Evolutionary conservation across 2,888 invertebrate genomes (phyloP).

Genomic region (Galerucella pusilla): DNA sequence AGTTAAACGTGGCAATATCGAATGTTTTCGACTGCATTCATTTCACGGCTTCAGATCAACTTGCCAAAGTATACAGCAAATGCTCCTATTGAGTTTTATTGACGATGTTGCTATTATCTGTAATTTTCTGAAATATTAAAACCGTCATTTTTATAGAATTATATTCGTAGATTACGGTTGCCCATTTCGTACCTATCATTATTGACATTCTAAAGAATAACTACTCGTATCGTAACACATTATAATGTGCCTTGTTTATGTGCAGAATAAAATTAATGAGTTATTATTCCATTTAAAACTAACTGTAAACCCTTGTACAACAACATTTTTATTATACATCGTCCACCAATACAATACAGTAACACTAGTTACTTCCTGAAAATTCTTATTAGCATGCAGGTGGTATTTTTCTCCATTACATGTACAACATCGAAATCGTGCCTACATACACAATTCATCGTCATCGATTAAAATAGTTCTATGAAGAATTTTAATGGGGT

Average conservation of each 20-base stretch:
- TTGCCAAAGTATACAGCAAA: too few species aligned
- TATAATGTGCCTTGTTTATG: background rate
- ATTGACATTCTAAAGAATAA: background rate
- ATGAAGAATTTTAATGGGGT: constrained; percentile 13
- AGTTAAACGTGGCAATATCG: too few species aligned
- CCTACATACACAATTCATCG: constrained; percentile 2
- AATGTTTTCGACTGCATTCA: too few species aligned
- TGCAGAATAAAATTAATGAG: background rate
- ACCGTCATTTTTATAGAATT: too few species aligned
- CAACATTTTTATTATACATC: background rate
- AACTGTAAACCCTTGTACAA: constrained; percentile 2
- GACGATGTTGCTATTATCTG: too few species aligned
- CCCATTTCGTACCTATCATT: too few species aligned
- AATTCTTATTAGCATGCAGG: constrained; percentile 5
- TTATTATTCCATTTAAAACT: background rate
- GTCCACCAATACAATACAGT: background rate
- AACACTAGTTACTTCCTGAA: background rate
- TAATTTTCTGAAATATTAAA: too few species aligned
- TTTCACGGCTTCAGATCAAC: too few species aligned
- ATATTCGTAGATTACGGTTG: too few species aligned
- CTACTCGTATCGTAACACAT: background rate
- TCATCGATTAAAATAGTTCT: constrained; percentile 9
- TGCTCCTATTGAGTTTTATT: too few species aligned
- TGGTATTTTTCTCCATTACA: constrained; percentile 8
- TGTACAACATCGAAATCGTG: constrained; percentile 11